Evolutionary conservation across 2,797 vertebrate species (phyloP), one percentile per base, ranked within the genome.

Genomic region (Sebastes miniatus): DNA sequence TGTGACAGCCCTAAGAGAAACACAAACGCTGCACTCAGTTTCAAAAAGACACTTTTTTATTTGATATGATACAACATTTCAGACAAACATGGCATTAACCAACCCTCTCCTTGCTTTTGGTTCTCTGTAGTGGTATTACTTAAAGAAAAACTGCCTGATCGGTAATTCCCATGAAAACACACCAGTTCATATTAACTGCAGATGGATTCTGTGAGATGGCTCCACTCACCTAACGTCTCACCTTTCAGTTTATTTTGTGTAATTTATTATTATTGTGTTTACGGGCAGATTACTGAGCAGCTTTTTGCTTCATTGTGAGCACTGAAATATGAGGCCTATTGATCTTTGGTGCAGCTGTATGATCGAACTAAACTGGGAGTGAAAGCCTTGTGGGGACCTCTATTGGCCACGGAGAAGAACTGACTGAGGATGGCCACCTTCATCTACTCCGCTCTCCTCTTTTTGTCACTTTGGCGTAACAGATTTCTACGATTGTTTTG

Each of bases 41-140:
- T 91, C 79, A 91, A 95, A 95, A 95, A 94, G 89, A 94, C 81
- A 87, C 73, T 73, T 89, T 67, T 95, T 95, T 93, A 95, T 94
- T 95, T 92, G 84, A 95, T 96, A 96, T 95, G 83, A 95, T 95
- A 95, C 95, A 96, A 94, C 93, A 92, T 84, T 90, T 91, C 87
- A 81, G 89, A 91, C 92, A 89, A 88, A 93, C 82, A 92, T 87
- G 90, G 86, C 90, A 83, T 88, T 65, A 76, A 86, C 71, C 63
- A 85, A 83, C 83, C 80, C 62, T 89, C 73, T 76, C 83, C 66
- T 68, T 77, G 69, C 77, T 72, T 80, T 83, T 80, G 93, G 71
- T 88, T 93, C 79, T 83, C 69, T 91, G 81, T 83, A 88, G 89
- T 88, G 90, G 87, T 91, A 83, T 91, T 84, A 88, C 84, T 91